Base-by-base conservation (phyloP, 1,140 invertebrate genomes). In the Geopemphigus sp. region DNA sequence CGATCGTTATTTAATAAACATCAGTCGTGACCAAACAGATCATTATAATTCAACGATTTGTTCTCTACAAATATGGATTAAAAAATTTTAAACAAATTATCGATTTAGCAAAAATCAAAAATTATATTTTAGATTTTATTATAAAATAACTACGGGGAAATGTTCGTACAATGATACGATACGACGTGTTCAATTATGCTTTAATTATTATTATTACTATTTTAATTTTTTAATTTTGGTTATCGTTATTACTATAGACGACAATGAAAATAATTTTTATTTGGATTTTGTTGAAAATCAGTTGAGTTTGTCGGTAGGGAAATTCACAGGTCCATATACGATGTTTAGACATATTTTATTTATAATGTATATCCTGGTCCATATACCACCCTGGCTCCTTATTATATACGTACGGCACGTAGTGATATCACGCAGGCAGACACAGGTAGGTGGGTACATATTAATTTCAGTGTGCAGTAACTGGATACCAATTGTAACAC, bases 401-500 rank as follows among this genome's bases (percentile, higher is more conserved):
- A 29, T 24, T 47, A 47, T 50, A 50, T 50, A 50, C 47, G 47
- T 50, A 50, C 47, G 11, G 15, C 24, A 8, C 22, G 45, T 66
- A 32, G 19, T 3, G 10, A 19, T 39, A 64, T n/a, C 1, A 68
- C 39, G 6, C 63, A 11, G 45, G 66, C 22, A 17, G n/a, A 68
- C 45, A 68, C 45, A 68, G 66, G 66, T 68, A 68, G 32, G 14
- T 10, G 5, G 47, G 45, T 50, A 68, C 45, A 68, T 68, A 68
- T 68, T 68, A 68, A 68, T 68, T 68, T 68, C 66, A 68, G 66
- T 50, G 5, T 47, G 22, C 45, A 22, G 66, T 68, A 68, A 68
- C 66, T 50, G 39, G 66, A 68, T 68, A 68, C 66, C 45, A 39
- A 68, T 68, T 50, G 66, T 24, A 68, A 68, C 14, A 24, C 45